Percentiles rank a stretch among this genome's conserved stretches.
phyloP scores from a whole-genome alignment of 92 coral and sea anemone genomes.

The Palythoa grandiflora region DNA sequence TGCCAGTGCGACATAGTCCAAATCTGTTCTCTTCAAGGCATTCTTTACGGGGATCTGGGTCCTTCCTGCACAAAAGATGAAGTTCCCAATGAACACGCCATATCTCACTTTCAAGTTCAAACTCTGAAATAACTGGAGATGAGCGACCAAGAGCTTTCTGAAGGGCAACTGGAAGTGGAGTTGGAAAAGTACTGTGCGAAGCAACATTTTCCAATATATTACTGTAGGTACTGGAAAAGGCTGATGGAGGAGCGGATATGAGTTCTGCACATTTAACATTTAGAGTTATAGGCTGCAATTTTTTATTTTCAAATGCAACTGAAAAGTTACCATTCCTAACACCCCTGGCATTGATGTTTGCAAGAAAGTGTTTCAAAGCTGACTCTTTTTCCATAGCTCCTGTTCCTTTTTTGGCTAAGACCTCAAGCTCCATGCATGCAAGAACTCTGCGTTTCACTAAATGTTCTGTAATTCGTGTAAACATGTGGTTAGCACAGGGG shows the following conservation, averaged over 20 bases:
- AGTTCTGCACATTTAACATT: conserved; percentile 2
- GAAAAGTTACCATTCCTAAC: conserved; percentile 55
- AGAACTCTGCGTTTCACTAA: not conserved
- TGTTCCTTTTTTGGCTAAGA: conserved; percentile 26
- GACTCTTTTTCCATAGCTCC: conserved; percentile 48
- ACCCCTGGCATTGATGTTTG: conserved; percentile 53
- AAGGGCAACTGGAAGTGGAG: conserved; percentile 7
- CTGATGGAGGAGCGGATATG: not conserved
- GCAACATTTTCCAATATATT: conserved; percentile 53
- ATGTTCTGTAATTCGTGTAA: not conserved
- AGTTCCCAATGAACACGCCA: conserved; percentile 53
- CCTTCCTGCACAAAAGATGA: conserved; percentile 22
- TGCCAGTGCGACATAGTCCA: conserved; percentile 37
- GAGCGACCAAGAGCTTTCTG: conserved; percentile 51
- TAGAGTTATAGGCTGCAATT: not conserved
- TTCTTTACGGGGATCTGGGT: conserved; percentile 9
- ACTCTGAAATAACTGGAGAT: conserved; percentile 39
- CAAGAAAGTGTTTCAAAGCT: conserved; percentile 37
- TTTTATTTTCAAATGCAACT: not conserved
- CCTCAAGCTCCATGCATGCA: not conserved
- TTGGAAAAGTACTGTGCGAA: not conserved
- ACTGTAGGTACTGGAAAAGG: conserved; percentile 25
- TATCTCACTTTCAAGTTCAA: conserved; percentile 45
- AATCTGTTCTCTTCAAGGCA: conserved; percentile 27
- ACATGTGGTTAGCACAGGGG: conserved; percentile 10